Evolutionary conservation across 2,888 invertebrate genomes (phyloP).

Genomic region (Cecidostiba fungosa): DNA sequence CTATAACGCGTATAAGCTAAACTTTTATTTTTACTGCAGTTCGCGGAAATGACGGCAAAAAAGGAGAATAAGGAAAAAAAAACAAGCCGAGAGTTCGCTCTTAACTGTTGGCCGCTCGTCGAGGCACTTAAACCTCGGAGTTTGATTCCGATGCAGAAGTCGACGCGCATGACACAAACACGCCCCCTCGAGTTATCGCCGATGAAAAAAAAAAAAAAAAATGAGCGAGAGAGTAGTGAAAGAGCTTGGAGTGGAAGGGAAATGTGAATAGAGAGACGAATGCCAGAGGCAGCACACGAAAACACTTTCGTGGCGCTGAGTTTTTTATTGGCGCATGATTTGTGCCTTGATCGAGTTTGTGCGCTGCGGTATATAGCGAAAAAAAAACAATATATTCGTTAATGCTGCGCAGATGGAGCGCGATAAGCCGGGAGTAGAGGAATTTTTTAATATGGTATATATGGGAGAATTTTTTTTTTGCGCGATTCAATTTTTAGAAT

Average conservation of each 20-base stretch:
- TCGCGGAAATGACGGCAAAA: slow-evolving; percentile 35
- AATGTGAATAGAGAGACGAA: slow-evolving; percentile 37
- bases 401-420: no score
- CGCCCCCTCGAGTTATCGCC: slow-evolving; percentile 68
- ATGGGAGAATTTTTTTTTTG: no score
- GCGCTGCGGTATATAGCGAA: not conserved
- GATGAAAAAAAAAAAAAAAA: slow-evolving; percentile 58
- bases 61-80: slow-evolving; percentile 27
- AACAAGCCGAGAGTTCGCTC: not conserved
- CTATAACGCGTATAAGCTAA: slow-evolving; percentile 12
- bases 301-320: slow-evolving; percentile 6
- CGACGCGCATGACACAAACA: slow-evolving; percentile 64
- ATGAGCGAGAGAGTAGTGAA: not conserved
- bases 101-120: slow-evolving; percentile 47
- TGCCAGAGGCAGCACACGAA: slow-evolving; percentile 45
- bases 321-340: slow-evolving; percentile 34
- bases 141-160: slow-evolving; percentile 59
- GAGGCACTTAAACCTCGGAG: slow-evolving; percentile 51
- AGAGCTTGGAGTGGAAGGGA: not conserved
- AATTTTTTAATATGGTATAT: no score
- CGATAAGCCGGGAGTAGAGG: no score
- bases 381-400: not conserved
- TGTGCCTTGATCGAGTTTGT: not conserved
- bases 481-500: slow-evolving; percentile 2
- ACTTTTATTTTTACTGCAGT: slow-evolving; percentile 39